These are phyloP conservation scores for Typhlichthys subterraneus DNA, from an alignment of 2,797 vertebrate species.

Conservation along the genomic window DNA sequence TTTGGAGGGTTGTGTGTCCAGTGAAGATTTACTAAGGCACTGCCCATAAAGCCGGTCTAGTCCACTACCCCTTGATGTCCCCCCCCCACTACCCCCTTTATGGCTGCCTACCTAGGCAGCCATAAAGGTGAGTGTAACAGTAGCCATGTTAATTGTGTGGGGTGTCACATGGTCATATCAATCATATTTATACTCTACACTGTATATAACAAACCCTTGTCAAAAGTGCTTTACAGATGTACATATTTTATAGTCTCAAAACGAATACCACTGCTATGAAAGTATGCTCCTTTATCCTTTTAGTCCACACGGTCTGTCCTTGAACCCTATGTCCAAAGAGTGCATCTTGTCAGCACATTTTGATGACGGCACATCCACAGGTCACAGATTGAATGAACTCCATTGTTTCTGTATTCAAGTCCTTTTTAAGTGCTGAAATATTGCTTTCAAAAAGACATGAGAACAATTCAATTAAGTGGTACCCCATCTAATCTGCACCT, in stretches of 20 bases:
- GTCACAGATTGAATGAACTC: neutral
- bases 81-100: too few relatives aligned
- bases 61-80: too few relatives aligned
- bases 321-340: neutral
- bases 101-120: too few relatives aligned
- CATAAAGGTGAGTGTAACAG: too few relatives aligned
- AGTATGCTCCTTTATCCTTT: neutral
- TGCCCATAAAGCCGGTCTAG: neutral
- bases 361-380: neutral
- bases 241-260: neutral
- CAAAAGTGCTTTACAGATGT: neutral
- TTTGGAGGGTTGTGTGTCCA: neutral
- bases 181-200: neutral
- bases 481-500: slow-evolving; percentile 7
- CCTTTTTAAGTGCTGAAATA: slow-evolving; percentile 15
- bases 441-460: slow-evolving; percentile 15
- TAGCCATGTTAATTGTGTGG: too few relatives aligned
- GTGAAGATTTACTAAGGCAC: slow-evolving; percentile 2
- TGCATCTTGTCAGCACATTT: neutral
- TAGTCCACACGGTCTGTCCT: neutral
- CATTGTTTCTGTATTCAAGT: neutral
- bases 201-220: neutral
- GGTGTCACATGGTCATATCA: neutral
- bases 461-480: slow-evolving; percentile 6
- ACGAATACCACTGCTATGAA: neutral